phyloP scores from a whole-genome alignment of 2,888 invertebrate species.

The Sphaerophoria rueppellii region DNA sequence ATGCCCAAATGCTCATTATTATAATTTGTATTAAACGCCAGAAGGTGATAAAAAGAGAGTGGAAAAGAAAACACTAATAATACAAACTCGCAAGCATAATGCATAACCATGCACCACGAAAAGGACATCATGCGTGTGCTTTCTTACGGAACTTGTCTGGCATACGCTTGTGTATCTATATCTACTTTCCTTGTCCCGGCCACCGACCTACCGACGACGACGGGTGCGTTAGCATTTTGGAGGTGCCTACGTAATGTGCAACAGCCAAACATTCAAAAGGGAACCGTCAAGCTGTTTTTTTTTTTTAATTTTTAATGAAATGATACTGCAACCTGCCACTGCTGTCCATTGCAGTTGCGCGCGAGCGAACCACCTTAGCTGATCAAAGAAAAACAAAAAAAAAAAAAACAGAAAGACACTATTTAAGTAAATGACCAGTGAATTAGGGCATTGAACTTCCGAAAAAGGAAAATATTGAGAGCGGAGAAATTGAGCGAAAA shows the following conservation, averaged over 20 bases:
- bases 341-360: conserved; percentile 34
- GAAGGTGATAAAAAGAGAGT: conserved; percentile 47
- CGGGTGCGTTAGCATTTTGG: conserved; percentile 37
- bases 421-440: conserved; percentile 64
- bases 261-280: conserved; percentile 55
- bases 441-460: conserved; percentile 68
- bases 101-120: conserved; percentile 14
- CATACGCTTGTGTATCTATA: neutral
- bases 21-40: conserved; percentile 22
- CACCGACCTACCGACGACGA: too few relatives aligned
- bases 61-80: conserved; percentile 8
- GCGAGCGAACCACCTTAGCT: conserved; percentile 41
- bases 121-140: conserved; percentile 37
- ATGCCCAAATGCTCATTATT: conserved; percentile 8
- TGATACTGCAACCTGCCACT: conserved; percentile 50
- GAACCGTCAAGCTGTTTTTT: conserved; percentile 44
- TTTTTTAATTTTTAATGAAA: conserved; percentile 23
- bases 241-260: conserved; percentile 32
- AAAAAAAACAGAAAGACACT: conserved; percentile 53
- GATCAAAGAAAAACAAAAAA: conserved; percentile 25
- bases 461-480: conserved; percentile 53
- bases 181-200: conserved; percentile 1
- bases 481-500: neutral
- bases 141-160: conserved; percentile 19
- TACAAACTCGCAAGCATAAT: too few relatives aligned